Evolutionary conservation across 2,113 vertebrate genomes (phyloP).

Genomic region (Opisthocomus hoazin): DNA sequence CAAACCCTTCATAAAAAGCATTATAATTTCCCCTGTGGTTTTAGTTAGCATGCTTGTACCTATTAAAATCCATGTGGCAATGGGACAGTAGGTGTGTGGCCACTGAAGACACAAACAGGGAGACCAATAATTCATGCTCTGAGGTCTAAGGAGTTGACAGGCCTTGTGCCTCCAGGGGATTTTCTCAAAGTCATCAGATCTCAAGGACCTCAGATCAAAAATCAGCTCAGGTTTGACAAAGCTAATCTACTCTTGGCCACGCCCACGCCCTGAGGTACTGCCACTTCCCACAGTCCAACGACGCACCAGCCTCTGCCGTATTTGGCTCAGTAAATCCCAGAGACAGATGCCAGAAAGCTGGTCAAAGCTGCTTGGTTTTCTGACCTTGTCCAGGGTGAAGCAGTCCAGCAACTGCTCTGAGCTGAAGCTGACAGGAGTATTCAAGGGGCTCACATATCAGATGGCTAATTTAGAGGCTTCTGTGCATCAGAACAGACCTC

Average conservation of each 20-base stretch:
- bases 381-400: not conserved
- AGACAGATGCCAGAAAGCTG: not conserved
- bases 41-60: not conserved
- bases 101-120: not conserved
- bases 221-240: not conserved
- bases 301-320: accelerated
- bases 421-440: not conserved
- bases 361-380: not conserved
- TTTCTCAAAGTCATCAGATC: not conserved
- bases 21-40: not conserved
- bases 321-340: not conserved
- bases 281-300: not conserved
- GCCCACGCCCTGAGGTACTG: not conserved
- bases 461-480: not conserved
- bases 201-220: not conserved
- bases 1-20: not conserved
- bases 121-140: not conserved
- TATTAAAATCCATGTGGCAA: not conserved
- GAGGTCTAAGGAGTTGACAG: not conserved
- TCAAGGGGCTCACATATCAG: not conserved
- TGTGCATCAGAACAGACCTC: not conserved
- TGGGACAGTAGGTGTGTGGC: not conserved
- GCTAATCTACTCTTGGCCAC: not conserved
- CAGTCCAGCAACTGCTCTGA: not conserved
- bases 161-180: not conserved